phyloP scores from a whole-genome alignment of 2,113 vertebrate genomes.

The Emberiza fucata region DNA sequence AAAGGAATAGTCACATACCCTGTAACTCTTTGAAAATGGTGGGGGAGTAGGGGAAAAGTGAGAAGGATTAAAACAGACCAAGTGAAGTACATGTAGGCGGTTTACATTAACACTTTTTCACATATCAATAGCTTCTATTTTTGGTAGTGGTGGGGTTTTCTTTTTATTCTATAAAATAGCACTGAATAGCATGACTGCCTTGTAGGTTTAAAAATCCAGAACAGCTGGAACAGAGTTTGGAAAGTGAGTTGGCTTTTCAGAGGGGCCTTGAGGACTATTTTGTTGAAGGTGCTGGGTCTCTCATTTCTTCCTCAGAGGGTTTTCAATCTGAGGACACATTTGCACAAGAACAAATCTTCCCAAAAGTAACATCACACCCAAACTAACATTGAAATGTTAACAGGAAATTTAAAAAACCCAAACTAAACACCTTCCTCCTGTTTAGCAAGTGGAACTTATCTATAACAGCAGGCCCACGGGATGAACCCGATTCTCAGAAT shows the following conservation, averaged over 20 bases:
- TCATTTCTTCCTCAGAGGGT: not conserved
- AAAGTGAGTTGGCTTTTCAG: not conserved
- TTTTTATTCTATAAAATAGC: not conserved
- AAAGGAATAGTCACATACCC: not conserved
- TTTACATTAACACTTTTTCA: constrained; percentile 29
- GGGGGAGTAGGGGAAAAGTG: not conserved
- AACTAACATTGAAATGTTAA: not conserved
- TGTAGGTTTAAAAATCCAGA: not conserved
- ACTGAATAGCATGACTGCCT: not conserved
- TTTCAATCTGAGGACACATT: not conserved
- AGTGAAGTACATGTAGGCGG: constrained; percentile 21
- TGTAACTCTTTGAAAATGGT: not conserved
- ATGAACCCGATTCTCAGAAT: rapidly evolving
- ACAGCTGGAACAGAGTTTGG: not conserved
- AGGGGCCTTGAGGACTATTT: not conserved
- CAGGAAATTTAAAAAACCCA: rapidly evolving
- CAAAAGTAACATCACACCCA: not conserved
- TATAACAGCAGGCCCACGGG: not conserved
- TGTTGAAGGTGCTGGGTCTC: not conserved
- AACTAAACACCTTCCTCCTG: not conserved
- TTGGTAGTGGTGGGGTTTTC: not conserved
- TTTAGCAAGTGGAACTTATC: not conserved
- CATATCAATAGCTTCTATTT: constrained; percentile 25
- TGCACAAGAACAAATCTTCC: not conserved
- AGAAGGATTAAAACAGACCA: not conserved